Evolutionary conservation across 2,888 invertebrate species (phyloP), one percentile per base, ranked within the genome.

Genomic region (Ochropleura plecta): DNA sequence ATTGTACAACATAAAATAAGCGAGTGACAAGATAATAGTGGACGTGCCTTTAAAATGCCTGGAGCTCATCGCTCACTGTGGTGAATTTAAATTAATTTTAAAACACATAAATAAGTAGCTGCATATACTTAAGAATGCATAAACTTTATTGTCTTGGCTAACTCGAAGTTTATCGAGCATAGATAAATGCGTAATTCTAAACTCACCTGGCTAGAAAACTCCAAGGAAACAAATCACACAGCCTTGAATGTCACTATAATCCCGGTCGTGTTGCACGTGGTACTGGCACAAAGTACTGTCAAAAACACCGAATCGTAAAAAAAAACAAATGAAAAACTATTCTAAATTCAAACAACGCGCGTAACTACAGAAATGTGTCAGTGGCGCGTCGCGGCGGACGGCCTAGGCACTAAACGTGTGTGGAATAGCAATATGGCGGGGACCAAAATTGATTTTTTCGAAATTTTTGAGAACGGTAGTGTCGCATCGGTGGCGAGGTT

Each of bases 261-360:
- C 88, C 90, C 88, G 86, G 81, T 88, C 49, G 78, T 66, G 81
- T 74, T 82, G 90, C 92, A 91, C 92, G 91, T 89, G 85, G 89
- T 90, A 87, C 90, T 91, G 91, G 90, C 94, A 93, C 93, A 91
- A 91, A 91, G 8, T 87, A 91, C 88, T 90, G 88, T 86, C 79
- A 81, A 91, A 92, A 91, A 90, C 94, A 94, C 94, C 90, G 90
- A 92, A 87, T 89, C 86, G 85, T 63, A 90, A 91, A 92, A 91
- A 91, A 92, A 91, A 92, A 91, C 90, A 90, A 92, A 92, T 78
- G 67, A 89, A 85, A 88, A 92, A 90, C 94, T 93, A 91, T 95
- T 96, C 94, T 94, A 95, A 94, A 96, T 96, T 96, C 96, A 94
- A 95, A 93, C 91, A 88, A 93, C 95, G 96, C 96, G 95, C 95